These are phyloP conservation scores for Neotoxoptera formosana DNA, from an alignment of 1,140 invertebrate genomes.

Conservation along the genomic window DNA sequence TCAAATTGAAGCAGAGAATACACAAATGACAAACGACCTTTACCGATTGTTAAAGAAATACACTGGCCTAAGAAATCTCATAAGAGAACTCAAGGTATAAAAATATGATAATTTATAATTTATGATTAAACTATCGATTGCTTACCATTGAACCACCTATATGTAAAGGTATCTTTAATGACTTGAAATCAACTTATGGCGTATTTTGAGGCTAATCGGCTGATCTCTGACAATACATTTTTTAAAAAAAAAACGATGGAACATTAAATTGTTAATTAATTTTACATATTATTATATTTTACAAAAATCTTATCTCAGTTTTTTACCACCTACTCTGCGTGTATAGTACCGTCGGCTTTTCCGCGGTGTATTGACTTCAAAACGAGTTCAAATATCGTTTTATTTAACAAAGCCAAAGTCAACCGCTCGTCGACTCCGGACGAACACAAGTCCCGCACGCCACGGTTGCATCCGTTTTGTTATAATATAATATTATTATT, in stretches of 20 bases:
- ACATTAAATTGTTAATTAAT: background rate
- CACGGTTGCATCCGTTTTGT: background rate
- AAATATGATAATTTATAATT: background rate
- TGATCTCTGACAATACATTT: no score
- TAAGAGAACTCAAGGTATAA: constrained; percentile 84
- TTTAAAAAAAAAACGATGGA: no score
- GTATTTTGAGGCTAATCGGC: no score
- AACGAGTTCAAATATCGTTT: background rate
- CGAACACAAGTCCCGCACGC: background rate
- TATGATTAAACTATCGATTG: no score
- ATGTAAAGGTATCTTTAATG: background rate
- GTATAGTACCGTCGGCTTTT: no score
- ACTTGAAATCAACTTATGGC: background rate
- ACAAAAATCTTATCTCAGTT: background rate
- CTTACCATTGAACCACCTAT: background rate
- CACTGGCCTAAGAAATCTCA: constrained; percentile 84
- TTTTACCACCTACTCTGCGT: no score
- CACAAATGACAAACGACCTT: constrained; percentile 92
- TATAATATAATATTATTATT: no score
- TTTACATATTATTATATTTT: no score
- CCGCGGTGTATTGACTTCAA: background rate
- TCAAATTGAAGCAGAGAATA: constrained; percentile 92
- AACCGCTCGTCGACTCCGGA: background rate
- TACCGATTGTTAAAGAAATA: constrained; percentile 92
- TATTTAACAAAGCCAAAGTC: background rate